Base-by-base conservation (phyloP, 2,113 vertebrate species). In the Epinephelus fuscoguttatus region DNA sequence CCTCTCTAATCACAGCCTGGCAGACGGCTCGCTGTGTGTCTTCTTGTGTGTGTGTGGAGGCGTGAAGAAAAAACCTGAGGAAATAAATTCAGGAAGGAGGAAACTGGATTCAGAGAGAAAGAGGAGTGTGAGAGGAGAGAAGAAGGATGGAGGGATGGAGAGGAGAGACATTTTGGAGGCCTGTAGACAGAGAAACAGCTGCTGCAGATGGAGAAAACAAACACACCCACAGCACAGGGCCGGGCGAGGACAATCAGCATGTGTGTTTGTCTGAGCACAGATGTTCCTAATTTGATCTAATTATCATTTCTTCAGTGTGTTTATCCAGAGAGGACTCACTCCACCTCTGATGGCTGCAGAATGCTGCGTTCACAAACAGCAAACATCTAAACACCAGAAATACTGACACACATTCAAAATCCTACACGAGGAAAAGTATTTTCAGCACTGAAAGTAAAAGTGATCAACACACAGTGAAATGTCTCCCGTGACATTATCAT, bases 1-100 rank as follows among this genome's bases (percentile, higher is more conserved):
- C 79, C 67, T 72, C 85, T 81, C 52, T 91, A 90, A 93, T 93
- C 89, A 87, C 84, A 81, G 87, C 80, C 84, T 91, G 87, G 74
- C 89, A 90, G 87, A 80, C 85, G 64, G 59, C 61, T 84, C 19
- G 0, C 4, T 68, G 56, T 45, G 62, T 80, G 61, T 75, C 42
- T 45, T 37, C 70, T 40, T 75, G 82, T 80, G 64, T 66, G 60
- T 68, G 55, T 56, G 62, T 23, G 37, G 5, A 63, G n/a, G 85
- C 67, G 19, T 69, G 67, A 75, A 67, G 59, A 40, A 53, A 62
- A 75, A 85, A 81, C 75, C 72, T 53, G 40, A 79, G 74, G 70
- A 88, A 83, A 83, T 71, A 69, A 76, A 88, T 69, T 89, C 60
- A 70, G 70, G 40, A 50, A 27, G n/a, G 27, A 45, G 42, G 11